Conservation (phyloP, 2,797 vertebrate species). For the Ara ararauna region DNA sequence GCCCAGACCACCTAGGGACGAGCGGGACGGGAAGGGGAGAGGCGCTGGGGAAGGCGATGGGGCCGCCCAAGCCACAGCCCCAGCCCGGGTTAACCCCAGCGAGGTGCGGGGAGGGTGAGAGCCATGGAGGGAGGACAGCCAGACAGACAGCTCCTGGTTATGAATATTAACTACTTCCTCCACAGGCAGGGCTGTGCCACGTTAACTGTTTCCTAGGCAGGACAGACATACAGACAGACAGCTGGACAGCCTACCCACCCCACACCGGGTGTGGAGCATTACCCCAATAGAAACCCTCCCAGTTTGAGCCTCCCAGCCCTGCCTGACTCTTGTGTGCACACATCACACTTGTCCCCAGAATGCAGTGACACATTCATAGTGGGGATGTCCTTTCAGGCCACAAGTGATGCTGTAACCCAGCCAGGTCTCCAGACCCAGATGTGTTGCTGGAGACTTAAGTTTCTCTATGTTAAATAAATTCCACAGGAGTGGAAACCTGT, state of each 20-base stretch:
- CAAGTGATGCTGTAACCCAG: not conserved
- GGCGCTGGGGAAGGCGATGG: not conserved
- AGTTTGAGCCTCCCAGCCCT: not conserved
- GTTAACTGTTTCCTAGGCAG: slow-evolving; percentile 42
- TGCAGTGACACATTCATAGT: not conserved
- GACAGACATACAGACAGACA: not conserved
- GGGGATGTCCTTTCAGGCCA: not conserved
- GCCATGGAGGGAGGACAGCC: slow-evolving; percentile 4
- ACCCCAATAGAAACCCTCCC: not conserved
- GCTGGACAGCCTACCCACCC: not conserved
- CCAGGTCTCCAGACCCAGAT: not conserved
- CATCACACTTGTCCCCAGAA: not conserved
- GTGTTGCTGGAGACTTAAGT: not conserved
- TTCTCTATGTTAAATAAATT: not conserved
- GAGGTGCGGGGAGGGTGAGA: slow-evolving; percentile 37
- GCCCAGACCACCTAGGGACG: slow-evolving; percentile 34
- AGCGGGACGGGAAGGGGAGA: not conserved
- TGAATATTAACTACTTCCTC: slow-evolving; percentile 74
- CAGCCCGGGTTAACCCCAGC: slow-evolving; percentile 48
- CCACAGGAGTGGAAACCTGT: not conserved
- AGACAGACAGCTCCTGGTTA: slow-evolving; percentile 42
- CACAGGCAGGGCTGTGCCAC: slow-evolving; percentile 21
- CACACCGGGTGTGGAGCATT: not conserved
- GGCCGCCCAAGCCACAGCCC: not conserved
- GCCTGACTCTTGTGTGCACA: not conserved